Base-by-base conservation (phyloP, 2,888 invertebrate species). In the Archaeoteleia sp. region DNA sequence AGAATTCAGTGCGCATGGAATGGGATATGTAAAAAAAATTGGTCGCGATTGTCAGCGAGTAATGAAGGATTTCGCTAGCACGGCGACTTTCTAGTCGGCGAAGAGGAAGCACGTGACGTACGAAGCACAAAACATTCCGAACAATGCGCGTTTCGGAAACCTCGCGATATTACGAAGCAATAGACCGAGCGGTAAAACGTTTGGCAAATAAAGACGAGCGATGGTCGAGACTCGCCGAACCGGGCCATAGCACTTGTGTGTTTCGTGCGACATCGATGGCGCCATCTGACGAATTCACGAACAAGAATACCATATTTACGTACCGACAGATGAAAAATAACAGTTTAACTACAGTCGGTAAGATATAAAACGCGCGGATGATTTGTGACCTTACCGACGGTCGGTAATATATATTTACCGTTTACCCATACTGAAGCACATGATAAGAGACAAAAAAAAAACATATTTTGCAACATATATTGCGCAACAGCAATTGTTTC, bases 131-230 rank as follows among this genome's bases (percentile, higher is more conserved):
- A 46, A 53, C 53, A 25, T 32, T 14, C 29, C 27, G 14, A 25
- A 20, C 29, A 32, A 32, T 27, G 35, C 27, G 43, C 40, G 35
- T 46, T 54, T 54, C 30, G 20, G 14, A 53, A 46, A 61, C 39
- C 40, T 42, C 40, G 32, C 43, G 12, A 30, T 10, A 14, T 34
- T 20, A 45, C 30, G 13, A 37, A 32, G 27, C 30, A 48, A 43
- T 45, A 48, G 42, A 23, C 17, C 14, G 49, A 37, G 39, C 51
- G 54, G 49, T 45, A 55, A 55, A 63, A 39, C 51, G 45, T 30
- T 62, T 60, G 54, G 29, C 63, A 46, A 55, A 68, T 58, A 45
- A 68, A 58, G 45, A 46, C 40, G 65, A 51, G 35, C 39, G 46
- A 32, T 27, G 20, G 42, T 32, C 29, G 27, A 53, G 35, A 30